Evolutionary conservation across 2,113 vertebrate species (phyloP).

Genomic region (Solenodon paradoxus): DNA sequence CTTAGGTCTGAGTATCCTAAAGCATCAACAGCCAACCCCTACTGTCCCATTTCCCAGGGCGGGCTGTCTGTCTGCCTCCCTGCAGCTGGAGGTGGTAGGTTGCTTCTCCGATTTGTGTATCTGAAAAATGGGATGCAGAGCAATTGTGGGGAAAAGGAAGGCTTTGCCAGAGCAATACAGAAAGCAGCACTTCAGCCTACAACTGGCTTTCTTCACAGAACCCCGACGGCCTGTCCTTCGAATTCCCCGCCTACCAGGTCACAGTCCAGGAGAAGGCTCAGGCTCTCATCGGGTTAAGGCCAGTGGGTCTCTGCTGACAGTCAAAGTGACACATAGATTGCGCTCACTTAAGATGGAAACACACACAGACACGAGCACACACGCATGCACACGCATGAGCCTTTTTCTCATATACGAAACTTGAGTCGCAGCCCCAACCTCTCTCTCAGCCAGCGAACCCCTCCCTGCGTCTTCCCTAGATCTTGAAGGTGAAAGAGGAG

Average conservation of each 20-base stretch:
- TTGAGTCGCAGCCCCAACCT: neutral
- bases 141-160: neutral
- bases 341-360: neutral
- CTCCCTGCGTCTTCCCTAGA: no score
- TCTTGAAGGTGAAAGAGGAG: neutral
- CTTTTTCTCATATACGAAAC: neutral
- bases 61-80: neutral
- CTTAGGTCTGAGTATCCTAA: neutral
- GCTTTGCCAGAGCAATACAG: neutral
- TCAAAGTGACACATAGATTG: no score
- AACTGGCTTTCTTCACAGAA: neutral
- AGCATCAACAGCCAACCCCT: neutral
- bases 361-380: no score
- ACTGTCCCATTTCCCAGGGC: neutral
- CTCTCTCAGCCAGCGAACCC: neutral
- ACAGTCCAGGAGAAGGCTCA: rapidly evolving
- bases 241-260: no score
- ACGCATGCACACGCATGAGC: no score
- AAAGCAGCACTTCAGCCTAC: neutral
- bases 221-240: no score
- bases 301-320: no score
- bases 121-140: neutral
- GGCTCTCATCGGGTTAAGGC: rapidly evolving
- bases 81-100: neutral
- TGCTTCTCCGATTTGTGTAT: neutral